Percentiles rank a stretch among this genome's conserved stretches.
These are phyloP conservation scores for Otus scops DNA, from an alignment of 2,797 vertebrate species.

Conservation along the genomic window DNA sequence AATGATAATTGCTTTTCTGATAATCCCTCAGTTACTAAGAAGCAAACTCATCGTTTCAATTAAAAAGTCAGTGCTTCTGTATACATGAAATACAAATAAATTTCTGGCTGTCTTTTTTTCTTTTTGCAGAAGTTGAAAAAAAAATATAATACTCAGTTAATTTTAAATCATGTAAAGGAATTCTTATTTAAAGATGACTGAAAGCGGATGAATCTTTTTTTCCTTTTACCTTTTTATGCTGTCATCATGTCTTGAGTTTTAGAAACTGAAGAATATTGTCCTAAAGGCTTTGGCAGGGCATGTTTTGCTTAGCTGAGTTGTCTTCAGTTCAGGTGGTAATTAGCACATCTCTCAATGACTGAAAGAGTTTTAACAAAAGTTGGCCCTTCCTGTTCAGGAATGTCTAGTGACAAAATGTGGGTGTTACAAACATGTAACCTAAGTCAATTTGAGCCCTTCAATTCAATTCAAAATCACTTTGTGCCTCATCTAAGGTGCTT, in stretches of 20 bases:
- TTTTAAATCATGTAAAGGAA: not conserved
- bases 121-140: not conserved
- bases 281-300: not conserved
- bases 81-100: not conserved
- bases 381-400: not conserved
- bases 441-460: not conserved
- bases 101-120: not conserved
- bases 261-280: not conserved
- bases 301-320: not conserved
- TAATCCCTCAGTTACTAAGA: not conserved
- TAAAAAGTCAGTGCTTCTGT: not conserved
- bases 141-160: not conserved
- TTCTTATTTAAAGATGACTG: not conserved
- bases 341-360: not conserved
- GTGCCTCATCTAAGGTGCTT: not conserved
- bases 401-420: not conserved
- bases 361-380: not conserved
- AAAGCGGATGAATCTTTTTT: not conserved
- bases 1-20: not conserved
- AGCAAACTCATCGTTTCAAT: not conserved
- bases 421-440: not conserved
- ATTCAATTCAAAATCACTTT: not conserved
- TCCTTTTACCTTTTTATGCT: not conserved
- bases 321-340: not conserved
- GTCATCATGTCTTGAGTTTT: not conserved